Base-by-base conservation (phyloP, 1,140 invertebrate genomes). In the Panulirus ornatus region DNA sequence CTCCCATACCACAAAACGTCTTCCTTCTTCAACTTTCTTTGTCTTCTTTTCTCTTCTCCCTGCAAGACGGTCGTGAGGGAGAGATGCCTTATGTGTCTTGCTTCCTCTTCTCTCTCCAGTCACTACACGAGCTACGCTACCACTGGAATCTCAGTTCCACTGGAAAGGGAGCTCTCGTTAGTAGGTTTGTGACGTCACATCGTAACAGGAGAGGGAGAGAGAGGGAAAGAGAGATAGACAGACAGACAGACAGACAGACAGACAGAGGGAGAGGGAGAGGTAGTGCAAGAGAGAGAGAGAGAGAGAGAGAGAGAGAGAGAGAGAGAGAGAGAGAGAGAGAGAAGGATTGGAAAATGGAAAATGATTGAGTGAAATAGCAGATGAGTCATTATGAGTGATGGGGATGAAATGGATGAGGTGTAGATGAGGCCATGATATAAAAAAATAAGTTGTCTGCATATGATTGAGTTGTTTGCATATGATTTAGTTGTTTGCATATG, bases 301-400 rank as follows among this genome's bases (percentile, higher is more conserved):
- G 51, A 58, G 51, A 58, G 27, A 38, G 34, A 30, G 34, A 38
- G 34, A 36, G 70, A 73, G 70, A 38, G 70, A 38, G 70, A 73
- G 34, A 73, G 70, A 73, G 70, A 73, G 70, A 38, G 70, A 38
- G 70, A 73, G 70, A 73, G 34, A 38, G 34, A 70, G 66, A 27
- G n/a, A 9, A 30, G 14, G 66, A 70, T n/a, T 1, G 22, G 36
- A 2, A 70, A 2, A 70, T n/a, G 36, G n/a, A 22, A 27, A 11
- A 70, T n/a, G n/a, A n/a, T n/a, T n/a, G n/a, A n/a, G n/a, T n/a
- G n/a, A n/a, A n/a, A n/a, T n/a, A n/a, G n/a, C n/a, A n/a, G n/a
- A n/a, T n/a, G n/a, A n/a, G n/a, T n/a, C n/a, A n/a, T n/a, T n/a
- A n/a, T n/a, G n/a, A n/a, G n/a, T n/a, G n/a, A n/a, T n/a, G n/a